A percentile compares a stretch with the other conserved stretches of the same genome.
phyloP scores from a whole-genome alignment of 2,888 invertebrate genomes.

The Lydus trimaculatus region DNA sequence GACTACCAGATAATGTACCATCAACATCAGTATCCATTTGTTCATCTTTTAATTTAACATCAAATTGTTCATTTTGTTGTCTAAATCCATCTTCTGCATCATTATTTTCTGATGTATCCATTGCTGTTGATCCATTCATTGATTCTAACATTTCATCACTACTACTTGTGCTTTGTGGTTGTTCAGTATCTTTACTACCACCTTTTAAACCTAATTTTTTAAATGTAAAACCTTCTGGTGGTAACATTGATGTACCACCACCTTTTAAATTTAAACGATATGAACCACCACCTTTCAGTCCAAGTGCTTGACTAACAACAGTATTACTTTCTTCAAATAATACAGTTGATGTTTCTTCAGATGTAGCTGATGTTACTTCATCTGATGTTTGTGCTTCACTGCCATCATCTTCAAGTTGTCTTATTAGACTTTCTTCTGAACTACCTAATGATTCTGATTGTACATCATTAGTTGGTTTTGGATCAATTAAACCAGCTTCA shows the following conservation, averaged over 20 bases:
- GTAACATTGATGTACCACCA: conserved; percentile 38
- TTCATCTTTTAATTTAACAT: conserved; percentile 25
- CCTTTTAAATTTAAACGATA: conserved; percentile 38
- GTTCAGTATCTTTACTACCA: conserved; percentile 54
- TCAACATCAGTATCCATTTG: conserved; percentile 15
- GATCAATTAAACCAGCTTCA: conserved; percentile 68
- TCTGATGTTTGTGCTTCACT: conserved; percentile 16
- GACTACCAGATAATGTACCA: conserved; percentile 5
- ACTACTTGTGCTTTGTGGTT: conserved; percentile 16
- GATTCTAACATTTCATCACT: conserved; percentile 12
- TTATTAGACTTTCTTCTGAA: conserved; percentile 27
- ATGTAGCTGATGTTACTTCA: conserved; percentile 30
- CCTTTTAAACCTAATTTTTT: conserved; percentile 51
- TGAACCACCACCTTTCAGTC: conserved; percentile 50
- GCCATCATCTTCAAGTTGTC: conserved; percentile 25
- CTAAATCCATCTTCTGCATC: conserved; percentile 10
- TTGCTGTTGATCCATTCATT: conserved; percentile 10
- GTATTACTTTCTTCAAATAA: conserved; percentile 46
- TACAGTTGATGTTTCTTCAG: conserved; percentile 41
- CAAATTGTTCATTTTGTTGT: conserved; percentile 38
- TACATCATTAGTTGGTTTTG: conserved; percentile 52
- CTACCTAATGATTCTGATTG: conserved; percentile 9
- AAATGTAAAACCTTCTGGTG: conserved; percentile 30
- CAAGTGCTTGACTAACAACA: conserved; percentile 56
- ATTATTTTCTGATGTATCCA: background rate